phyloP scores from a whole-genome alignment of 2,113 vertebrate genomes.

The Myotis davidii region DNA sequence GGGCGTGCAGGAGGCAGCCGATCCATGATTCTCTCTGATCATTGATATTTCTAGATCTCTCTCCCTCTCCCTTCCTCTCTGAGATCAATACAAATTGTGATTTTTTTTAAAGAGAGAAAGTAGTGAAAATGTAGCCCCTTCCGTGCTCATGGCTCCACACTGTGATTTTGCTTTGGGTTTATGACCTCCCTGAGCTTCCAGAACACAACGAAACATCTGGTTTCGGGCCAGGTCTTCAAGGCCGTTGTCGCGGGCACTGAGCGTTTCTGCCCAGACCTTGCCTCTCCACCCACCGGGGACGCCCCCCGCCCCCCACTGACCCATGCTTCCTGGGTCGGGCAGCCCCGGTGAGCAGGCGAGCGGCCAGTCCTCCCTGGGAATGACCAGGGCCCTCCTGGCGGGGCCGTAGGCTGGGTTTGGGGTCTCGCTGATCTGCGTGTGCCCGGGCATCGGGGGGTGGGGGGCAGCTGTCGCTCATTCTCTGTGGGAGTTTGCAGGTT shows the following conservation, averaged over 20 bases:
- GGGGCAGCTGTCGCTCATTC: fast-evolving
- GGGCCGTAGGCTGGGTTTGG: not conserved
- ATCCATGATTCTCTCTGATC: too few species aligned
- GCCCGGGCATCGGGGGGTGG: fast-evolving
- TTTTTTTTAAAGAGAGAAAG: not conserved
- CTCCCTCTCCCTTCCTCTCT: too few species aligned
- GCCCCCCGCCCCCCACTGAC: not conserved
- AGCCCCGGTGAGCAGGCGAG: not conserved
- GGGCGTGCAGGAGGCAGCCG: too few species aligned
- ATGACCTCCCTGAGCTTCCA: fast-evolving
- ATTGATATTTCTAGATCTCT: too few species aligned
- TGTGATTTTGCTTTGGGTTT: not conserved
- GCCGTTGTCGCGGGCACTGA: too few species aligned
- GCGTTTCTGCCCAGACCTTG: not conserved
- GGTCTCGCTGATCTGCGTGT: not conserved
- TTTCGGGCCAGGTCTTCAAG: fast-evolving
- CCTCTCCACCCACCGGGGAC: not conserved
- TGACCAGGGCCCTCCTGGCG: not conserved
- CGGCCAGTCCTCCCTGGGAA: too few species aligned
- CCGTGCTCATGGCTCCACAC: not conserved
- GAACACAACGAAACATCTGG: not conserved
- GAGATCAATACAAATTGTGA: too few species aligned
- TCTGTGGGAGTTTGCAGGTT: not conserved
- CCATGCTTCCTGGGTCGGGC: not conserved
- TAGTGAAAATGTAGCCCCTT: not conserved